Conservation (phyloP, 2,888 invertebrate genomes). For the Synergus gifuensis region DNA sequence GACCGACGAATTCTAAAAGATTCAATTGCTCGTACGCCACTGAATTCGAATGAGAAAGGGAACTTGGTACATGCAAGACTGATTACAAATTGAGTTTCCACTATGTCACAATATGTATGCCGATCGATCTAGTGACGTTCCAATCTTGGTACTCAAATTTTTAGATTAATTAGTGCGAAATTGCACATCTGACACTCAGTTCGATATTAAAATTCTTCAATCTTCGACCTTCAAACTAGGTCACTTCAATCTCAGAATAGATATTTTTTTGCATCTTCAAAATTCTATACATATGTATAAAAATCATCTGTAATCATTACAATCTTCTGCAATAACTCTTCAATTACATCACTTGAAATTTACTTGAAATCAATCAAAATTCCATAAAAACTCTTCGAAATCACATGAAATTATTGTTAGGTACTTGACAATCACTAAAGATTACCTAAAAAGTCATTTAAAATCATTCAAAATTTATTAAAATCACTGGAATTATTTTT, state of each 20-base stretch:
- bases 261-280: not conserved
- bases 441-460: too few relatives aligned
- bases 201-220: not conserved
- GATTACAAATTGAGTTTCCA: conserved; percentile 21
- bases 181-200: conserved; percentile 1
- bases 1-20: conserved; percentile 15
- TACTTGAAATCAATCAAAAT: too few relatives aligned
- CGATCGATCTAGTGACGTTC: conserved; percentile 14
- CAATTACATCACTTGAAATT: too few relatives aligned
- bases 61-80: conserved; percentile 23
- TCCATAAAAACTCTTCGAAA: too few relatives aligned
- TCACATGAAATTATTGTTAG: too few relatives aligned
- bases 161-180: conserved; percentile 34
- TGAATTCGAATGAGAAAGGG: conserved; percentile 25
- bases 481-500: too few relatives aligned
- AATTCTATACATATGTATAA: too few relatives aligned
- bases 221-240: not conserved
- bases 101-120: conserved; percentile 27
- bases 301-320: too few relatives aligned
- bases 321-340: too few relatives aligned
- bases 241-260: not conserved
- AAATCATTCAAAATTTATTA: too few relatives aligned
- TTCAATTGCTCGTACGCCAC: conserved; percentile 5
- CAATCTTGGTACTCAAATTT: conserved; percentile 27
- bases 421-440: too few relatives aligned